Base-by-base conservation (phyloP, 2,888 invertebrate genomes). In the Fragum sueziense region DNA sequence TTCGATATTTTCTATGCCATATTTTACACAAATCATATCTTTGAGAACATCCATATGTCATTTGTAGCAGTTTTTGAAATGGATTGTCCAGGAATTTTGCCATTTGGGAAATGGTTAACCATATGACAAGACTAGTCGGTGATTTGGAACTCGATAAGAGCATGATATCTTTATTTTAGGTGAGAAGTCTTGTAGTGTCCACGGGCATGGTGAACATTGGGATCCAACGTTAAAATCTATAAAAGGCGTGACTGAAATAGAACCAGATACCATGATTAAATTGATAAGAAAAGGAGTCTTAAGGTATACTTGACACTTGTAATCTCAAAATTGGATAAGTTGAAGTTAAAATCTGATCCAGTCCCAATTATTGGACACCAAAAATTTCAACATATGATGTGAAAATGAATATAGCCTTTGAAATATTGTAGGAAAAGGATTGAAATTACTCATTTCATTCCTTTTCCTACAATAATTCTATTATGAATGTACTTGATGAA, bases 151-250 rank as follows among this genome's bases (percentile, higher is more conserved):
- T 37, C 37, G 6, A 14, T 9, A 37, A 37, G 37, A 37, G 6
- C 6, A 14, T 9, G 6, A 6, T 2, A 7, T 22, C 20, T 27
- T 52, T 59, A 25, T 29, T 72, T 59, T 34, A 81, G 93, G 93
- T 22, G 98, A 98, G 93, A 95, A 95, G 81, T 91, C 93, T 2
- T 95, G 96, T 71, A 96, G 96, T 11, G 95, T 96, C 0, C 95
- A 95, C 89, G 96, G 96, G 34, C 96, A 96, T 80, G 96, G 96
- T 1, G 96, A 96, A 91, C 93, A 93, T 11, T 96, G 97, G 95
- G 92, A 94, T 72, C 93, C 95, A 85, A 96, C 96, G 0, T 90
- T 93, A 27, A 76, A 80, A 27, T 70, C 85, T 85, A 95, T 97
- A 6, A 93, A 93, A 2, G 95, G 96, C 82, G 94, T 95, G 74